Evolutionary conservation across 2,888 invertebrate species (phyloP).

Genomic region (Apamea anceps): DNA sequence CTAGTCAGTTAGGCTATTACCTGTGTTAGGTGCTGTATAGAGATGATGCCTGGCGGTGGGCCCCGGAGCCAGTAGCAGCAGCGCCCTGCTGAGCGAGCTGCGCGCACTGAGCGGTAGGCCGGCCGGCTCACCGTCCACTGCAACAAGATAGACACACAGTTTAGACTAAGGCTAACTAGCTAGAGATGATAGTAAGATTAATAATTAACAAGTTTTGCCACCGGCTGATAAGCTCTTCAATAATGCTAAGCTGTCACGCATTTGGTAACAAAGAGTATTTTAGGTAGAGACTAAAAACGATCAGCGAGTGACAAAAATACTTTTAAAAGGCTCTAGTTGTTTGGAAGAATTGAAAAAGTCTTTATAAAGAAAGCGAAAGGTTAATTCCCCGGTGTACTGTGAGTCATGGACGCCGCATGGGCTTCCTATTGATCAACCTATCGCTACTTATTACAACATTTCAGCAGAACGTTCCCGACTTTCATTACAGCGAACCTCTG

Average conservation of each 20-base stretch:
- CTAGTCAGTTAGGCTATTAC: constrained; percentile 67
- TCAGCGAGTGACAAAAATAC: neutral
- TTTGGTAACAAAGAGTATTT: neutral
- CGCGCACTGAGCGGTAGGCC: constrained; percentile 89
- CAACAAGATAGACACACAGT: constrained; percentile 69
- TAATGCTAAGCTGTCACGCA: neutral
- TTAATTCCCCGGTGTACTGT: constrained; percentile 16
- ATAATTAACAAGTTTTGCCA: neutral
- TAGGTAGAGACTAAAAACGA: neutral
- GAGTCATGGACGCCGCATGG: constrained; percentile 25
- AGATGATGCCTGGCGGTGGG: constrained; percentile 87
- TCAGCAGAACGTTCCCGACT: constrained; percentile 4
- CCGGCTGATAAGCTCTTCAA: neutral
- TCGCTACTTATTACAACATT: constrained; percentile 15
- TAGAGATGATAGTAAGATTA: neutral
- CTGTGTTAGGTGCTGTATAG: constrained; percentile 92
- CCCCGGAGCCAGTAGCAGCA: constrained; percentile 91
- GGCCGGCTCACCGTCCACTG: constrained; percentile 91
- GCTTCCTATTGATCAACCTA: constrained; percentile 32
- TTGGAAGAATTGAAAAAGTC: constrained; percentile 6
- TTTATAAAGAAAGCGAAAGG: constrained; percentile 18
- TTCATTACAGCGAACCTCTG: constrained; percentile 14
- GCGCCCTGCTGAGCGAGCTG: constrained; percentile 86
- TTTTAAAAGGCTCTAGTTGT: neutral
- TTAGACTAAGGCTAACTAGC: constrained; percentile 27